Conservation (phyloP, 2,113 vertebrate genomes). For the Takifugu bimaculatus region DNA sequence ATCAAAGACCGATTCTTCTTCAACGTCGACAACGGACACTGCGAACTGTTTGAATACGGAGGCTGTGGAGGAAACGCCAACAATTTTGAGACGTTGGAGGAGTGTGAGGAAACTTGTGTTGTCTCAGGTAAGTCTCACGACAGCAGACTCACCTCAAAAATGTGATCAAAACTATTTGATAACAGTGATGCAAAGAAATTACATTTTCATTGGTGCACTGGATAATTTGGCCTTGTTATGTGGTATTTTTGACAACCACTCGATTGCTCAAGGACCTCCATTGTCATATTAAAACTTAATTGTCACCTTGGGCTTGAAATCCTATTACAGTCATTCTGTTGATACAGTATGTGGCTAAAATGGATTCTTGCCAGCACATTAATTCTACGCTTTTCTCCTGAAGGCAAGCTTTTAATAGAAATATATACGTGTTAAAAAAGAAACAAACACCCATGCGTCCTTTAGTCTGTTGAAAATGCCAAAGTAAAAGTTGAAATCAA, state of each 20-base stretch:
- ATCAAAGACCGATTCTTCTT: constrained; percentile 78
- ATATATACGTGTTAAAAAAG: not conserved
- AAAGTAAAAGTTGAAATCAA: too few species aligned
- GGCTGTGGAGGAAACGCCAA: constrained; percentile 91
- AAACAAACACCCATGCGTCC: too few species aligned
- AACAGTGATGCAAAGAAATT: not conserved
- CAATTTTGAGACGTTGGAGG: constrained; percentile 80
- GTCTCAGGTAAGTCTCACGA: constrained; percentile 64
- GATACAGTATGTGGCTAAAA: constrained; percentile 24
- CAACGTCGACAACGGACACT: constrained; percentile 72
- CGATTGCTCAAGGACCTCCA: constrained; percentile 22
- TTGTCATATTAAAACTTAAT: constrained; percentile 45
- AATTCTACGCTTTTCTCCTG: constrained; percentile 34
- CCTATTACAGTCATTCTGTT: constrained; percentile 45
- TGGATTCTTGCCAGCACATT: constrained; percentile 43
- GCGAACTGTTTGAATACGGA: constrained; percentile 83
- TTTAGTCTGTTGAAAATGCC: too few species aligned
- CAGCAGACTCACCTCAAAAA: not conserved
- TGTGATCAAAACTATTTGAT: not conserved
- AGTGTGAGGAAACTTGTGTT: constrained; percentile 79
- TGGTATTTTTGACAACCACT: constrained; percentile 11
- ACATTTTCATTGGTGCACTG: not conserved
- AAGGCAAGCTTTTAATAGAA: constrained; percentile 35
- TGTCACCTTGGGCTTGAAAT: constrained; percentile 43
- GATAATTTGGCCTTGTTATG: constrained; percentile 6